phyloP scores from a whole-genome alignment of 2,113 vertebrate species.

The Nestor notabilis region DNA sequence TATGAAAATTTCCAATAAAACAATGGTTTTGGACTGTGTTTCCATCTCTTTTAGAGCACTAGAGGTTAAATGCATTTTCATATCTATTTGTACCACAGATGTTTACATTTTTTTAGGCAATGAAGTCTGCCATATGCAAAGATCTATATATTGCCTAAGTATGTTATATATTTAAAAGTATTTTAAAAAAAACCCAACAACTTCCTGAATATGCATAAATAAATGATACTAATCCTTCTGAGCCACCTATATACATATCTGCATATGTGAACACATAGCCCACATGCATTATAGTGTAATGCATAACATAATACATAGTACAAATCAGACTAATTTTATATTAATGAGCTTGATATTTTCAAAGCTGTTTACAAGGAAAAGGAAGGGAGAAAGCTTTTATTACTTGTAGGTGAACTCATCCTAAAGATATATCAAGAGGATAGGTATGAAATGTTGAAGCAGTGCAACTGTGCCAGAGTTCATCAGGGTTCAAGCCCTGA shows the following conservation, averaged over 20 bases:
- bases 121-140: neutral
- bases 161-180: neutral
- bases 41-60: neutral
- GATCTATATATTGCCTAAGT: neutral
- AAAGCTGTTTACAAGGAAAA: neutral
- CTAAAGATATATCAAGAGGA: neutral
- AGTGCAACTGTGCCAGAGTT: neutral
- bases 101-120: neutral
- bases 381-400: neutral
- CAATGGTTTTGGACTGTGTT: neutral
- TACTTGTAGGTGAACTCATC: neutral
- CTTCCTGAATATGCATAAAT: neutral
- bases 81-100: neutral
- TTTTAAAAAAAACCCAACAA: neutral
- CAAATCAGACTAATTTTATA: neutral
- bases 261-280: neutral
- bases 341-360: neutral
- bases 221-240: neutral
- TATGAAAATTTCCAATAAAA: constrained; percentile 13
- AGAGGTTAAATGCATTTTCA: neutral
- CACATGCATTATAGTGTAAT: neutral
- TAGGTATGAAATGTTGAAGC: neutral
- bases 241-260: neutral
- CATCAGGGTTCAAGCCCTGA: neutral
- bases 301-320: neutral